phyloP scores from a whole-genome alignment of 2,888 invertebrate species.

The Barypeithes pellucidus region DNA sequence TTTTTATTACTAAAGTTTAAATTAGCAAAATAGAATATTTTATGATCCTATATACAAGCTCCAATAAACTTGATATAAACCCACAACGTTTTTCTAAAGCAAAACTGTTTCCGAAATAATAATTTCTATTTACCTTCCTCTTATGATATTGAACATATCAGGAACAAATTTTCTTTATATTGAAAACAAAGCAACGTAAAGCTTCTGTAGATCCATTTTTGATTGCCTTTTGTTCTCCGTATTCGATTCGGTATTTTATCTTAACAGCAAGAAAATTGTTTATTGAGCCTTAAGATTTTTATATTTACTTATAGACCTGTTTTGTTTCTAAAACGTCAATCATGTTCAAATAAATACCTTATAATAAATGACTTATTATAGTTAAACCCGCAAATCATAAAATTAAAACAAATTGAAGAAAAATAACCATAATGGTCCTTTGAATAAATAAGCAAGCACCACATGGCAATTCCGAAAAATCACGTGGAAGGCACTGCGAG shows the following conservation, averaged over 20 bases:
- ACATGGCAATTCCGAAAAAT: too few species aligned
- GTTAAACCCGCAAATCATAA: too few species aligned
- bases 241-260: conserved; percentile 20
- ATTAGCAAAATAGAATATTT: too few species aligned
- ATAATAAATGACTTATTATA: background rate
- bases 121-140: conserved; percentile 13
- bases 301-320: background rate
- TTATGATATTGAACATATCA: conserved; percentile 23
- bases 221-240: conserved; percentile 22
- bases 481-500: too few species aligned
- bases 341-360: background rate
- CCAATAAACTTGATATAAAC: too few species aligned
- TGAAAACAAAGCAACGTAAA: conserved; percentile 14
- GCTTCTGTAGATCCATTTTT: conserved; percentile 20
- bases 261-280: conserved; percentile 20
- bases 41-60: background rate
- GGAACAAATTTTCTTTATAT: conserved; percentile 21
- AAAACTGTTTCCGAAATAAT: background rate
- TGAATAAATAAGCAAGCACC: too few species aligned
- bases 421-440: too few species aligned
- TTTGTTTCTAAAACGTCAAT: background rate
- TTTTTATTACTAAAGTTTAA: too few species aligned
- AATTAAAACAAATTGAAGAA: too few species aligned
- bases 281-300: background rate
- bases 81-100: background rate